Evolutionary conservation across 2,113 vertebrate genomes (phyloP), one percentile per base, ranked within the genome.

Genomic region (Siphamia tubifer): DNA sequence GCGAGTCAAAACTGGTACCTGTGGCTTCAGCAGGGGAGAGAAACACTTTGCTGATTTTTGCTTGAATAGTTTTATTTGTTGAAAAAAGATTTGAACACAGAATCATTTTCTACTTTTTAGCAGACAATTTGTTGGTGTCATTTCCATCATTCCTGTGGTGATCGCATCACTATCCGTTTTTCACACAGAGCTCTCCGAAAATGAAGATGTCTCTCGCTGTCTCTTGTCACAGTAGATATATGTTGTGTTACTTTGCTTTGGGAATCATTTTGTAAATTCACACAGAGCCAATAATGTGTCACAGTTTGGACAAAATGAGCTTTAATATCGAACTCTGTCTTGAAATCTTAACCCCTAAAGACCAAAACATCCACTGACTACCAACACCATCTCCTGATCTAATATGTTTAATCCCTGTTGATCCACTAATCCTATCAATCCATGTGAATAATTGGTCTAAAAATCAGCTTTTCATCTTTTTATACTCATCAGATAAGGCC

Each of bases 61-160:
- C 21, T 57, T 31, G n/a, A 25, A 34, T 44, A 19, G 24, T 61
- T 16, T 70, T 13, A 40, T 63, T 68, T 68, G 45, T 43, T 32
- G n/a, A 39, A 23, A 12, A 12, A 21, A 23, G 0, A 25, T 54
- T 55, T 47, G 17, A 27, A 42, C 4, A 13, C 12, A 43, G 25
- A 32, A 11, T 39, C 8, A 20, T 20, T 45, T 47, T 44, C 7
- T 49, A 13, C 30, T 43, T 58, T 58, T 35, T 35, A 36, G 17
- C 2, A 23, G 21, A 25, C 24, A 52, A 52, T 30, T 25, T 35
- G 15, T 30, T 36, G n/a, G 5, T 39, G 57, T 40, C 3, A 9
- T 56, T 70, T 40, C 42, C 23, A 30, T 40, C 12, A 25, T 25
- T 34, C 12, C 2, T 40, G 42, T 31, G 34, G 19, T 16, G 25